Conservation (phyloP, 2,888 invertebrate species). For the Sympetrum striolatum region DNA sequence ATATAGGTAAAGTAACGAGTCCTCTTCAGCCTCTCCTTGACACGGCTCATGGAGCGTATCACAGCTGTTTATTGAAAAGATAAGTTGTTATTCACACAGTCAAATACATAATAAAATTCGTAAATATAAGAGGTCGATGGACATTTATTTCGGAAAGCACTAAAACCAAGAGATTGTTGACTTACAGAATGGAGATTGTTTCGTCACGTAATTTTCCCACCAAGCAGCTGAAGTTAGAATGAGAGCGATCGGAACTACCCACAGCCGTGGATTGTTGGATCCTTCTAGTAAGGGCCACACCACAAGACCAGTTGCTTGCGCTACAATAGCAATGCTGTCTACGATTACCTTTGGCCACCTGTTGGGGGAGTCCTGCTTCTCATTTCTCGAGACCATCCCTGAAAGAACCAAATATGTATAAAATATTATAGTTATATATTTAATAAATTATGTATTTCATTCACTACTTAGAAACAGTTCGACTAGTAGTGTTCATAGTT, state of each 20-base stretch:
- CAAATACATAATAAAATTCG: no score
- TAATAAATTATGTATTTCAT: neutral
- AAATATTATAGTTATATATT: neutral
- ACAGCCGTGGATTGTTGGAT: slow-evolving; percentile 59
- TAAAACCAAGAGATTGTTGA: neutral
- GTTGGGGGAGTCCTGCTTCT: slow-evolving; percentile 54
- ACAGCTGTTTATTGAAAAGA: slow-evolving; percentile 55
- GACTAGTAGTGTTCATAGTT: no score
- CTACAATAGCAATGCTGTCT: slow-evolving; percentile 68
- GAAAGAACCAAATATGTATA: neutral
- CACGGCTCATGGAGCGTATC: slow-evolving; percentile 58
- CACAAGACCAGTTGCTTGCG: slow-evolving; percentile 72
- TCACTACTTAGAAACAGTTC: no score
- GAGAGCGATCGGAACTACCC: slow-evolving; percentile 70
- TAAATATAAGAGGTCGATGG: no score
- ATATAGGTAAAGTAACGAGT: slow-evolving; percentile 75
- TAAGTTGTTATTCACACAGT: neutral
- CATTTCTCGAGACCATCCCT: slow-evolving; percentile 56
- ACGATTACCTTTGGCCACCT: slow-evolving; percentile 60
- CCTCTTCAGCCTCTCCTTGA: slow-evolving; percentile 67
- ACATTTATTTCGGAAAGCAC: neutral
- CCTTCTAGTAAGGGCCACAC: slow-evolving; percentile 71
- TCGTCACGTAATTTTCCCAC: slow-evolving; percentile 81
- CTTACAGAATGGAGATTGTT: slow-evolving; percentile 51
- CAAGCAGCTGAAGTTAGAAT: slow-evolving; percentile 77